Percentiles rank a stretch among this genome's conserved stretches.
These are phyloP conservation scores for Hartigia nigra DNA, from an alignment of 2,888 invertebrate species.

Conservation along the genomic window DNA sequence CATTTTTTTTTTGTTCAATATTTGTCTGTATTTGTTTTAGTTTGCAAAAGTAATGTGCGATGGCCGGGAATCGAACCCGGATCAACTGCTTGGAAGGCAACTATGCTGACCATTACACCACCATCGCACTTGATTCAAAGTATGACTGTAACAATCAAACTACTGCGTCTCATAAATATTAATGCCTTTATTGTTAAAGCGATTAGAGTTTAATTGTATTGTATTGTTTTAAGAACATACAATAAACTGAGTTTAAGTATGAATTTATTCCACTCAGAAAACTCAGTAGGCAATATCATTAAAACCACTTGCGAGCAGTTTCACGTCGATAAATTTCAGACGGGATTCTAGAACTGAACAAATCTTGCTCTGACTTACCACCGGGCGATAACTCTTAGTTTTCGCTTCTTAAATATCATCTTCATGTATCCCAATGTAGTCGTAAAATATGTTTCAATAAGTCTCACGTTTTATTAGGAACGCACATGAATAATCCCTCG, in stretches of 20 bases:
- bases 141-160: background rate
- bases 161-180: background rate
- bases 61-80: constrained; percentile 66
- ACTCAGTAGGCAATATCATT: background rate
- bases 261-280: background rate
- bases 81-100: constrained; percentile 66
- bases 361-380: background rate
- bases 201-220: background rate
- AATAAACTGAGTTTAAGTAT: background rate
- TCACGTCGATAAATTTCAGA: background rate
- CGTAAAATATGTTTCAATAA: background rate
- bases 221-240: background rate
- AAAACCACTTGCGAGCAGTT: background rate
- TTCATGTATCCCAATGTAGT: background rate
- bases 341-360: background rate
- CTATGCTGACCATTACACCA: constrained; percentile 67
- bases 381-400: background rate
- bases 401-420: background rate
- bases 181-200: background rate
- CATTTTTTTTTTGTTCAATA: background rate
- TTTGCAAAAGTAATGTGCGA: constrained; percentile 46
- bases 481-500: background rate
- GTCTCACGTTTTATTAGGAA: background rate
- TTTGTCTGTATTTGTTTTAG: background rate
- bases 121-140: constrained; percentile 53